Evolutionary conservation across 1,140 invertebrate species (phyloP).

Genomic region (Euwallacea fornicatus): DNA sequence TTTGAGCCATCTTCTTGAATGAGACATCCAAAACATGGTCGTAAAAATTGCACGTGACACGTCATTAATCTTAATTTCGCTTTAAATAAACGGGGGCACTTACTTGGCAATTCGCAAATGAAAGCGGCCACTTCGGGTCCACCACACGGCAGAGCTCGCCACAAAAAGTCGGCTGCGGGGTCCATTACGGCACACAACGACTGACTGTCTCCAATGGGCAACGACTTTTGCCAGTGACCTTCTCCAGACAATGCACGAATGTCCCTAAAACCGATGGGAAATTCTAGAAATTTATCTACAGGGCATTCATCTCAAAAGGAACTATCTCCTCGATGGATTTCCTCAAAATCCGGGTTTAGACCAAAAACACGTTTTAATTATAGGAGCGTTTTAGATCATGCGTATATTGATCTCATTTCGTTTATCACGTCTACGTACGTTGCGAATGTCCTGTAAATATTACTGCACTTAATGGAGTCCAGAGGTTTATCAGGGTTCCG

Average conservation of each 20-base stretch:
- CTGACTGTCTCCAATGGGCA: slow-evolving; percentile 42
- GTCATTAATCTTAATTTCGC: slow-evolving; percentile 1
- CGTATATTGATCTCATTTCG: too few species aligned
- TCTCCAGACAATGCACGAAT: slow-evolving; percentile 61
- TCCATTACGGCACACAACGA: slow-evolving; percentile 68
- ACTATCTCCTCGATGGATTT: neutral
- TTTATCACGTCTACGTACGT: too few species aligned
- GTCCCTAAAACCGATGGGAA: slow-evolving; percentile 42
- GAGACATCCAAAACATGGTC: too few species aligned
- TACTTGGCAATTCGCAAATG: slow-evolving; percentile 74
- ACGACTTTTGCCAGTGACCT: slow-evolving; percentile 66
- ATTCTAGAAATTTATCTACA: neutral
- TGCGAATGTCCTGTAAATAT: too few species aligned
- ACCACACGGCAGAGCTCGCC: slow-evolving; percentile 69
- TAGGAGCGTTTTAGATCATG: too few species aligned
- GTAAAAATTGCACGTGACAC: too few species aligned
- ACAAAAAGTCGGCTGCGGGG: slow-evolving; percentile 69
- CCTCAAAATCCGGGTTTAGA: too few species aligned
- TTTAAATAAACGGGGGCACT: slow-evolving; percentile 34
- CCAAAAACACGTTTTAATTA: too few species aligned
- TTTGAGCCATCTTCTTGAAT: too few species aligned
- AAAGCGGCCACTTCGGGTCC: slow-evolving; percentile 73
- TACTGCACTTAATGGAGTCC: too few species aligned
- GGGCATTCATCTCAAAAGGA: neutral
- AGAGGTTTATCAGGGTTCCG: too few species aligned